Evolutionary conservation across 1,140 invertebrate species (phyloP), one percentile per base, ranked within the genome.

Genomic region (Trichoplusia ni): DNA sequence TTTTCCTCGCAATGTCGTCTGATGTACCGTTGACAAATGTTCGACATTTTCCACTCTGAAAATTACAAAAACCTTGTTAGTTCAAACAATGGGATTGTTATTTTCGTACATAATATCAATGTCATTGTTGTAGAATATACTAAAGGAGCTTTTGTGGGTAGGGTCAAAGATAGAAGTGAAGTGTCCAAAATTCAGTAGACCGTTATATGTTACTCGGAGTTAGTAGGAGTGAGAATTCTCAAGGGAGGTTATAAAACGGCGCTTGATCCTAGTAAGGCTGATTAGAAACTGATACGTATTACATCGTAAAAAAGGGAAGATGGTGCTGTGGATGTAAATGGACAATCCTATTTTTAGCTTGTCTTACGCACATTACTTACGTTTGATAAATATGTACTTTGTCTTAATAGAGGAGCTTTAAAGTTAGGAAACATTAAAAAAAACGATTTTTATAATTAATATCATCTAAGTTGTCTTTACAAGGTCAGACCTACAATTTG

Each of bases 31-130:
- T 86, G 81, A 51, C 84, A 89, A 37, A 87, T 74, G 67, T 88
- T 86, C 47, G 85, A 86, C 85, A 89, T 89, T 64, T 75, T 81
- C 54, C 64, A 70, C 54, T 74, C 86, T 89, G 86, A 71, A 87
- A 86, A 71, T 71, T 80, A 75, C 23, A 64, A 58, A 42, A 71
- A 62, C n/a, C 49, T 60, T 31, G 29, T 62, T 67, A 66, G 38
- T 56, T 27, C 25, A 59, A 7, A 58, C 42, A 71, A 63, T 62
- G 9, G 27, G 7, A 5, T 73, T 46, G 31, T 54, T 67, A 53
- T 56, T 25, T 25, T 40, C n/a, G n/a, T 23, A 31, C 14, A 37
- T 23, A 6, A 37, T 54, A 21, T 18, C 47, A 51, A 51, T 51
- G 47, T 44, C 37, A 40, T 58, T 33, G 21, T 29, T 31, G 7